Evolutionary conservation across 2,888 invertebrate genomes (phyloP), one percentile per base, ranked within the genome.

Genomic region (Eupeodes latifasciatus): DNA sequence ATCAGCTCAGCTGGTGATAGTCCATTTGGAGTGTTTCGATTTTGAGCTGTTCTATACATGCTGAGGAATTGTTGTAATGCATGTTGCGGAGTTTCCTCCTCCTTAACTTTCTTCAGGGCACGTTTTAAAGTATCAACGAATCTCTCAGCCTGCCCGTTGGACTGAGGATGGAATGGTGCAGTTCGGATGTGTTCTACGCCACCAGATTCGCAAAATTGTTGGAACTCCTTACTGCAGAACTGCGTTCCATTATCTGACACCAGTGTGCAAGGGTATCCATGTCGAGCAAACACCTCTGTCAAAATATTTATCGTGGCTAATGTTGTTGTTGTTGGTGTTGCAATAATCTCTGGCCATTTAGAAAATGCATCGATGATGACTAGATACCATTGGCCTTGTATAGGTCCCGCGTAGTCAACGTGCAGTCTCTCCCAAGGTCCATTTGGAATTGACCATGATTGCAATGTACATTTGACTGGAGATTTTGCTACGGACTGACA

Each of bases 351-450:
- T 4, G 92, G 91, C 93, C 93, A 94, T 87, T 94, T 94, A 0
- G 93, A 92, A 89, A 90, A 91, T 4, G 93, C 90, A 88, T 94
- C 93, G 4, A 92, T 91, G 2, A 93, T 89, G n/a, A 94, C 85
- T 5, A 93, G 82, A 62, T 91, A 92, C 19, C 74, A 78, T 53
- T 86, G 81, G 6, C 90, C 91, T 9, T 91, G 53, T 53, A 92
- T 85, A 34, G 85, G 85, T 11, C 88, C 89, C 91, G 83, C 86
- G 10, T 89, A 89, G 61, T 90, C 90, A 44, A 89, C 49, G 80
- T 89, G 90, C 12, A 91, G 76, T 66, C 90, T 81, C 40, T 49
- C 49, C 49, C 49, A 49, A 14, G 14, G 14, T 49, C 14, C 49
- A 90, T 64, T 62, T 89, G 89, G n/a, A 90, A 90, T 49, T 84